Conservation (phyloP, 2,888 invertebrate genomes). For the Drosophila hamatofila region DNA sequence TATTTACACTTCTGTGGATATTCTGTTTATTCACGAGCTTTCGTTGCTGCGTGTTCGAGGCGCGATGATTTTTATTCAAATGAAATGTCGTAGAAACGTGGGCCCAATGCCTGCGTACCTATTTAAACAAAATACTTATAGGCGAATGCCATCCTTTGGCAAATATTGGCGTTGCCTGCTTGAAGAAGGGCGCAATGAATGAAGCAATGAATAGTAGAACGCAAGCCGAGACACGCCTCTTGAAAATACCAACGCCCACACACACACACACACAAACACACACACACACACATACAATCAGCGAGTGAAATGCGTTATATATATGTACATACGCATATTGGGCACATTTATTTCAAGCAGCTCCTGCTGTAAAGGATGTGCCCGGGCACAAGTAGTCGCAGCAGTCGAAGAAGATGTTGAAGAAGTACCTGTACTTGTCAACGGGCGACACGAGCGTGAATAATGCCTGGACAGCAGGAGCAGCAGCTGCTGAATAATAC, state of each 20-base stretch:
- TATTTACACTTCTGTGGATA: conserved; percentile 75
- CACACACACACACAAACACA: background rate
- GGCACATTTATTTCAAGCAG: conserved; percentile 25
- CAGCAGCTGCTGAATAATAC: conserved; percentile 64
- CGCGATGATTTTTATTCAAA: conserved; percentile 58
- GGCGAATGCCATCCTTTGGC: conserved; percentile 74
- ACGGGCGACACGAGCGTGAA: conserved; percentile 46
- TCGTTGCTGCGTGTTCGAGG: conserved; percentile 50
- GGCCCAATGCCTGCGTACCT: conserved; percentile 59
- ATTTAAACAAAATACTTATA: conserved; percentile 77
- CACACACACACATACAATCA: background rate
- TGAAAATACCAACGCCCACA: conserved; percentile 2
- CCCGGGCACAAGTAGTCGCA: background rate
- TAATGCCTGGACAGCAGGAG: conserved; percentile 54
- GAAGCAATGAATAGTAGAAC: conserved; percentile 27
- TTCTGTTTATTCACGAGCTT: conserved; percentile 78
- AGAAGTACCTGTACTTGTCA: conserved; percentile 43
- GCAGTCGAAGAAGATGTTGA: background rate
- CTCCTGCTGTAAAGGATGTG: conserved; percentile 35
- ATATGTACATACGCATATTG: conserved; percentile 24
- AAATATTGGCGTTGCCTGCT: conserved; percentile 66
- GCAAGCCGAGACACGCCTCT: conserved; percentile 40
- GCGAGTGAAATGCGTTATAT: conserved; percentile 41
- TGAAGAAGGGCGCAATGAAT: conserved; percentile 31
- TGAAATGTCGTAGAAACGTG: conserved; percentile 34